These are phyloP conservation scores for Capitulum mitella DNA, from an alignment of 2,888 invertebrate species.

Conservation along the genomic window DNA sequence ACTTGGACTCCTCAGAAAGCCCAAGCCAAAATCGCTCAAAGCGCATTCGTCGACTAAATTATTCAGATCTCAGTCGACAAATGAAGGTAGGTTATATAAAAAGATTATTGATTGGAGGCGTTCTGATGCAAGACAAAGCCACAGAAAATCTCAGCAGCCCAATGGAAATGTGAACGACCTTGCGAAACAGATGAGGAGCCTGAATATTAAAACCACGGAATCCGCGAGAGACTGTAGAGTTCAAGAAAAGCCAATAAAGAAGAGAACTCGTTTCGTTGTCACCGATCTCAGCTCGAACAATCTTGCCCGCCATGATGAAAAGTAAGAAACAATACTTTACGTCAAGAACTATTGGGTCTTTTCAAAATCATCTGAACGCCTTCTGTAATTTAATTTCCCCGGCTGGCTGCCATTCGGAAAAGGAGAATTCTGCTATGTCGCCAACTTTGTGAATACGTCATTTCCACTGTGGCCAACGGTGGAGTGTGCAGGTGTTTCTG, in stretches of 20 bases:
- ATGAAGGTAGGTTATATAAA: not conserved
- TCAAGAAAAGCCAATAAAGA: not conserved
- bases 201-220: not conserved
- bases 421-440: no score
- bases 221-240: not conserved
- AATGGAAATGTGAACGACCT: not conserved
- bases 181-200: not conserved
- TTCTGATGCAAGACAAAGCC: not conserved
- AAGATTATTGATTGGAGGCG: not conserved
- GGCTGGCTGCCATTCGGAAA: no score
- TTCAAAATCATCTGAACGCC: no score
- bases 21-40: not conserved
- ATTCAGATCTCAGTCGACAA: not conserved
- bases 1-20: not conserved
- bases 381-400: no score
- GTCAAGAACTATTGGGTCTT: no score
- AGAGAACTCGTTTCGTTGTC: not conserved
- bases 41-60: not conserved
- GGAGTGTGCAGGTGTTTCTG: no score
- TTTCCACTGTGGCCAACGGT: no score
- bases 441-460: no score
- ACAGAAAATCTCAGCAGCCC: not conserved
- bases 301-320: not conserved
- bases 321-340: not conserved
- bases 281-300: constrained; percentile 5